A percentile compares a stretch with the other conserved stretches of the same genome.
These are phyloP conservation scores for Anguilla pacifica DNA, from an alignment of 2,797 vertebrate species.

Conservation along the genomic window DNA sequence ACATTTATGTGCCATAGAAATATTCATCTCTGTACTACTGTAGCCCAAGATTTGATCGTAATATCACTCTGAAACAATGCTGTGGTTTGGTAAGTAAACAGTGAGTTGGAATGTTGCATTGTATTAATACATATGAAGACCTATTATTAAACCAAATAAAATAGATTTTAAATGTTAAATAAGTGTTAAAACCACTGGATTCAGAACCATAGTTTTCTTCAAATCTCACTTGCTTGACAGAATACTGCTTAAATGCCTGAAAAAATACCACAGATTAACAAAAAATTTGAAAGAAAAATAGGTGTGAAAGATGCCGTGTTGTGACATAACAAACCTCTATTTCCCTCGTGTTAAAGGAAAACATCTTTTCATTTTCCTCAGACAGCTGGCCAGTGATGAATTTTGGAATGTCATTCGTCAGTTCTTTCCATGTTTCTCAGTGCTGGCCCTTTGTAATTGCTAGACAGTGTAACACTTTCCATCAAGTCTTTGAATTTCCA, in stretches of 20 bases:
- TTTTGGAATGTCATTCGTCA: slow-evolving; percentile 48
- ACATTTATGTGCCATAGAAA: neutral
- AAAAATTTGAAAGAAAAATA: slow-evolving; percentile 2
- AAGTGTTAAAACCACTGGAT: neutral
- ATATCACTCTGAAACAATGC: neutral
- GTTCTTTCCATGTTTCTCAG: slow-evolving; percentile 76
- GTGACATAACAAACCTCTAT: slow-evolving; percentile 22
- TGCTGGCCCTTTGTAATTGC: slow-evolving; percentile 56
- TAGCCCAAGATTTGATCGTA: neutral
- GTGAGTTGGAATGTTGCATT: too few relatives aligned
- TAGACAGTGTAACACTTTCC: slow-evolving; percentile 75
- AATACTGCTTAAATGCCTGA: neutral
- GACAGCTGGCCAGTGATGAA: slow-evolving; percentile 62
- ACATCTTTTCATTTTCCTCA: slow-evolving; percentile 59
- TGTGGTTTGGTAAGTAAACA: too few relatives aligned
- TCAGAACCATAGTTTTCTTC: neutral
- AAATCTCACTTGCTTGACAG: neutral
- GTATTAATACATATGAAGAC: too few relatives aligned
- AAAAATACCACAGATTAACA: neutral
- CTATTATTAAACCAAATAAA: neutral
- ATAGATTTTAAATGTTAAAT: neutral
- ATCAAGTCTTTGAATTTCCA: slow-evolving; percentile 65
- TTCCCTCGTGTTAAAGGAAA: slow-evolving; percentile 50
- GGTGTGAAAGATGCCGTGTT: slow-evolving; percentile 54
- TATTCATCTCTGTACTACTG: neutral